Evolutionary conservation across 2,888 invertebrate species (phyloP).

Genomic region (Polietes domitor): DNA sequence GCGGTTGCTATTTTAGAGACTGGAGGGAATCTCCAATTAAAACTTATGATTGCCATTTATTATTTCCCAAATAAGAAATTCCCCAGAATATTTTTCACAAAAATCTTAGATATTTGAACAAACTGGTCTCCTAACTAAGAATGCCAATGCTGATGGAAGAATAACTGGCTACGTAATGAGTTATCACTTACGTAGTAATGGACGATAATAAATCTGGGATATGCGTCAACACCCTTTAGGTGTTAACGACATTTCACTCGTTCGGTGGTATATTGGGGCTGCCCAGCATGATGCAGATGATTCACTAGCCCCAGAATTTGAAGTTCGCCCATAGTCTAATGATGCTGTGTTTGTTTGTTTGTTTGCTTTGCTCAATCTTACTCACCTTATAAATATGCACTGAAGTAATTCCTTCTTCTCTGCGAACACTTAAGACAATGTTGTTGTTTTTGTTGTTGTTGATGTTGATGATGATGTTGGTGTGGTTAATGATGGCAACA

Average conservation of each 20-base stretch:
- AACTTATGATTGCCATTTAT: no score
- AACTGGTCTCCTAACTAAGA: no score
- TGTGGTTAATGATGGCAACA: conserved; percentile 60
- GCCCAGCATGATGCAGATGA: neutral
- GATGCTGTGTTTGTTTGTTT: no score
- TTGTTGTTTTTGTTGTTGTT: neutral
- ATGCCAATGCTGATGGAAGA: neutral
- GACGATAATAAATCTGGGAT: neutral
- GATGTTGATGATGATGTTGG: conserved; percentile 9
- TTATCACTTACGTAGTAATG: conserved; percentile 20
- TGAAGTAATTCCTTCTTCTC: conserved; percentile 34
- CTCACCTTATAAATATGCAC: conserved; percentile 65
- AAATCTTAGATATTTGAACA: no score
- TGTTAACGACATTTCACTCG: neutral
- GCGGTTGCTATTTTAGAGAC: no score
- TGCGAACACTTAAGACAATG: conserved; percentile 32
- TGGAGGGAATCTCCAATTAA: no score
- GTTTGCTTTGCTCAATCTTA: neutral
- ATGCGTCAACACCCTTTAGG: neutral
- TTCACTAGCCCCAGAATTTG: conserved; percentile 14
- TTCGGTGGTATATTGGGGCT: neutral
- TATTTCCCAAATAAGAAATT: no score
- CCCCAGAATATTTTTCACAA: no score
- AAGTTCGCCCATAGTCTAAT: neutral
- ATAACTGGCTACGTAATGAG: neutral